Evolutionary conservation across 2,797 vertebrate genomes (phyloP).

Genomic region (Danio kyathit): DNA sequence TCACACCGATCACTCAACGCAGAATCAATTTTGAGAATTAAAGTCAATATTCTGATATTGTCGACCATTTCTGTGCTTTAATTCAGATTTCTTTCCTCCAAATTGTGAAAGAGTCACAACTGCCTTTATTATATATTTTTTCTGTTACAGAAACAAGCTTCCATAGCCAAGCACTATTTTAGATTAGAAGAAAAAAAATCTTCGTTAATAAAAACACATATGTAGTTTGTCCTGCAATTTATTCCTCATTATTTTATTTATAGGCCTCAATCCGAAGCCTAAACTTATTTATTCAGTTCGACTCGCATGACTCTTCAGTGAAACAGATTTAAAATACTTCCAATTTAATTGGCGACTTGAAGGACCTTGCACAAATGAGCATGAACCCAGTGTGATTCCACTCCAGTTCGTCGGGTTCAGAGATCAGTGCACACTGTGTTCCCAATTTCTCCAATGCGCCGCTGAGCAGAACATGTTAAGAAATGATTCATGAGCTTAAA

Average conservation of each 20-base stretch:
- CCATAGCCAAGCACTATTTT: conserved; percentile 65
- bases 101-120: too few species aligned
- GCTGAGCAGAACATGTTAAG: conserved; percentile 24
- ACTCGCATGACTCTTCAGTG: neutral
- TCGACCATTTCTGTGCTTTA: too few species aligned
- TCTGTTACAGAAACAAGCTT: neutral
- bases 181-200: conserved; percentile 5
- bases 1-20: too few species aligned
- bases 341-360: neutral
- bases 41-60: too few species aligned
- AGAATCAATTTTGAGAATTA: too few species aligned
- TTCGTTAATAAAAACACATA: conserved; percentile 43
- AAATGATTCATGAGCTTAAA: conserved; percentile 1
- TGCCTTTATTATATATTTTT: too few species aligned
- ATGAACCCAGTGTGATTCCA: neutral
- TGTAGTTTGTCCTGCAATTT: conserved; percentile 55
- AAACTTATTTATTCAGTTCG: neutral
- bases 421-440: neutral
- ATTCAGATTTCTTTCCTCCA: too few species aligned
- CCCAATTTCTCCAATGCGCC: conserved; percentile 5
- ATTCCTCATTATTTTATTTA: neutral
- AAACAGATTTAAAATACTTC: neutral
- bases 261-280: neutral
- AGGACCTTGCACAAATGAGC: neutral
- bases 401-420: conserved; percentile 2